A percentile compares a stretch with the other conserved stretches of the same genome.
phyloP scores from a whole-genome alignment of 2,113 vertebrate genomes.

The Apteryx owenii region DNA sequence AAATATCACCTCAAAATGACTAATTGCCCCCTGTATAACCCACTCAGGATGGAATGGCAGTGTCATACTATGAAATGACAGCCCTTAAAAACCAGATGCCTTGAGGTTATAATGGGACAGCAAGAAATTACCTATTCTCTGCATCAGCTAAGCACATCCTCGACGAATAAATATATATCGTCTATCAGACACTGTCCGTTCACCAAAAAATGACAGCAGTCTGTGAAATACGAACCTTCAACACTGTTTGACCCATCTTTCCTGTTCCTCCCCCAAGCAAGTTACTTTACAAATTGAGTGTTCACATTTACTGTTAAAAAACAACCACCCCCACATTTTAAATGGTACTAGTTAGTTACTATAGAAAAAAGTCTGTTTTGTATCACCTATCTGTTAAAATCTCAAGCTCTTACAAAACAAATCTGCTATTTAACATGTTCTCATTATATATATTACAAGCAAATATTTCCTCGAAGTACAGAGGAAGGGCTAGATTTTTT shows the following conservation, averaged over 20 bases:
- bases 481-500: background rate
- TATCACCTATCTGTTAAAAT: background rate
- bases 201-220: conserved; percentile 9
- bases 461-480: background rate
- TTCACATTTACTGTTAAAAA: background rate
- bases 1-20: conserved; percentile 19
- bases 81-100: conserved; percentile 20
- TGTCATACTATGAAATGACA: conserved; percentile 41
- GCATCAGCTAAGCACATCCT: conserved; percentile 11
- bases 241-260: background rate
- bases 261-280: too few species aligned
- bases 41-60: background rate
- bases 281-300: background rate
- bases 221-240: background rate
- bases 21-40: background rate
- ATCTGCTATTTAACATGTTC: background rate
- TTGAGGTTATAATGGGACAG: conserved; percentile 21
- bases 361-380: background rate
- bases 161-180: conserved; percentile 28
- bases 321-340: background rate
- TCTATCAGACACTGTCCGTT: conserved; percentile 8
- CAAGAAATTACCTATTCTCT: conserved; percentile 10
- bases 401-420: background rate
- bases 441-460: background rate
- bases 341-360: background rate